Evolutionary conservation across 2,797 vertebrate genomes (phyloP).

Genomic region (Ptychadena robeensis): DNA sequence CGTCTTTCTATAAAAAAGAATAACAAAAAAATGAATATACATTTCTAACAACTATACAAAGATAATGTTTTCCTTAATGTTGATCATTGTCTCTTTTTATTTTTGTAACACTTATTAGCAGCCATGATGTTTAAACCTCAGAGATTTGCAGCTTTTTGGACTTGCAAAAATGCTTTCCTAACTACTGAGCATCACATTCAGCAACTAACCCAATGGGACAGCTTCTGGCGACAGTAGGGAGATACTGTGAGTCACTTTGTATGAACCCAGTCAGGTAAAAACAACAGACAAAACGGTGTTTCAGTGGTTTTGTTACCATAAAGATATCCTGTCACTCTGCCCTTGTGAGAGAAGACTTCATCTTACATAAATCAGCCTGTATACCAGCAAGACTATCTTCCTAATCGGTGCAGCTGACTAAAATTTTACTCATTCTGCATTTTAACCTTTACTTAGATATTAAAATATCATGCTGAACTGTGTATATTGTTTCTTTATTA

Average conservation of each 20-base stretch:
- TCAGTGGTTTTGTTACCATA: not conserved
- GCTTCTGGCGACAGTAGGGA: not conserved
- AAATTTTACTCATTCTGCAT: no score
- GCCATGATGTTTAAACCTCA: not conserved
- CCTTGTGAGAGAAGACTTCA: not conserved
- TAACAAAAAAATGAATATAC: no score
- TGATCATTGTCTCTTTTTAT: not conserved
- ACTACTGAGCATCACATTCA: conserved; percentile 11
- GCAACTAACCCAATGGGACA: not conserved
- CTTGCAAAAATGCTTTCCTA: conserved; percentile 1
- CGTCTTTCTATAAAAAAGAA: no score
- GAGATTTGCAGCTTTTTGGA: not conserved
- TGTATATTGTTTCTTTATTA: no score
- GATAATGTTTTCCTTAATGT: not conserved
- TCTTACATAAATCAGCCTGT: conserved; percentile 13
- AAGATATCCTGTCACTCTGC: not conserved
- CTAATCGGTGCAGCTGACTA: conserved; percentile 6
- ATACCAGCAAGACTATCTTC: not conserved
- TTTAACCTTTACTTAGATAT: not conserved
- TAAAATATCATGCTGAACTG: no score
- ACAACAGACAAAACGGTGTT: not conserved
- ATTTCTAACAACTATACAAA: no score
- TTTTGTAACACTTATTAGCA: not conserved
- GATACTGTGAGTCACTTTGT: conserved; percentile 9
- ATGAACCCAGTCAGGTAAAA: conserved; percentile 19